A percentile compares a stretch with the other conserved stretches of the same genome.
These are phyloP conservation scores for Apis cerana DNA, from an alignment of 1,140 invertebrate species.

Conservation along the genomic window DNA sequence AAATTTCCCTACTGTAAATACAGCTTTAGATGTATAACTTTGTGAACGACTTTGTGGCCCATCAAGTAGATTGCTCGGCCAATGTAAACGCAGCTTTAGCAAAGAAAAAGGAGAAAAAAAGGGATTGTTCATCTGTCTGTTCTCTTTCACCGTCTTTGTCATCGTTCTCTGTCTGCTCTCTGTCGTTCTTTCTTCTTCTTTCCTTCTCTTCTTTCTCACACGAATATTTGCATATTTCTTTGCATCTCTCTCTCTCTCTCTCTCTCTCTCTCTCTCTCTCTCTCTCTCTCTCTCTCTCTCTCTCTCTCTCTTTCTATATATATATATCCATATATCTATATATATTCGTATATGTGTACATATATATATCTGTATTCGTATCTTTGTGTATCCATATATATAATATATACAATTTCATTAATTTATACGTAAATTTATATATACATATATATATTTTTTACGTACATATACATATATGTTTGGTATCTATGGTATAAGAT, in stretches of 20 bases:
- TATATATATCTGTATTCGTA: background rate
- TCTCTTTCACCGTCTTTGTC: background rate
- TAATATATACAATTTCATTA: background rate
- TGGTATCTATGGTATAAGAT: constrained; percentile 40
- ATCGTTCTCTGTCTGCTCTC: background rate
- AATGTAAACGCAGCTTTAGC: no score
- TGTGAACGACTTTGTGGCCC: no score
- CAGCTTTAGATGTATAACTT: no score
- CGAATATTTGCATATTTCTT: background rate
- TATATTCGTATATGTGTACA: background rate
- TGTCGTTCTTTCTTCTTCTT: background rate
- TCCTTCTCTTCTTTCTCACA: background rate
- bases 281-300: background rate
- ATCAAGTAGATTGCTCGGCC: no score
- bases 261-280: background rate
- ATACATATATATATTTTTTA: background rate
- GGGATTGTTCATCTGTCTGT: background rate
- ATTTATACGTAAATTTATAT: no score
- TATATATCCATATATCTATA: background rate
- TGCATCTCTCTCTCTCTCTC: background rate
- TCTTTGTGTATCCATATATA: background rate
- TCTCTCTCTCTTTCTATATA: background rate
- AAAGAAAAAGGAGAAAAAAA: background rate
- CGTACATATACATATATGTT: constrained; percentile 27
- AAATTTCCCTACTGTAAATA: no score